Conservation (phyloP, 2,888 invertebrate genomes). For the Oxycera nigricornis region DNA sequence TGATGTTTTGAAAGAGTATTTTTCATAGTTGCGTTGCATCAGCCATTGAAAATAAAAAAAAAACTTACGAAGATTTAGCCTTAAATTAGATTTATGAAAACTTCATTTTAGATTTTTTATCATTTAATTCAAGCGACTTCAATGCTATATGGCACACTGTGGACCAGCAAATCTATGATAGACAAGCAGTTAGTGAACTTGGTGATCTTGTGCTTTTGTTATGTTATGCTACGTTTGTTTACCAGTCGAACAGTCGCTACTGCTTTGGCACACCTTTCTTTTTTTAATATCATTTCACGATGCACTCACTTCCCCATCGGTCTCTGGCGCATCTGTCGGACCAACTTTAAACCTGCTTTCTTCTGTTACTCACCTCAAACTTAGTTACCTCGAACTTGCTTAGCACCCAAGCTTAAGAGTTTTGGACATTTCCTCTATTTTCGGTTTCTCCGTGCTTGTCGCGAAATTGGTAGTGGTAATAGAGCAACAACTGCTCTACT, state of each 20-base stretch:
- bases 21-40: too few species aligned
- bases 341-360: neutral
- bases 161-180: too few species aligned
- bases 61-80: too few species aligned
- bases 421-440: constrained; percentile 7
- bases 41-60: too few species aligned
- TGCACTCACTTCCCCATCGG: constrained; percentile 25
- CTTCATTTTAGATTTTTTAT: too few species aligned
- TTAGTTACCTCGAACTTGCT: neutral
- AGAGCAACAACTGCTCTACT: neutral
- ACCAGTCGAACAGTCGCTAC: neutral
- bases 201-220: neutral
- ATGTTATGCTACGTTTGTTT: neutral
- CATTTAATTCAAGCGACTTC: too few species aligned
- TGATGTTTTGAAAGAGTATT: too few species aligned
- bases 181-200: neutral
- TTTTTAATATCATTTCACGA: too few species aligned
- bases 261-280: neutral
- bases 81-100: too few species aligned
- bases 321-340: neutral
- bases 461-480: neutral
- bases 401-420: neutral
- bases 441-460: constrained; percentile 6
- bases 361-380: neutral
- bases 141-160: too few species aligned